Base-by-base conservation (phyloP, 2,888 invertebrate genomes). In the Cenopis cana region DNA sequence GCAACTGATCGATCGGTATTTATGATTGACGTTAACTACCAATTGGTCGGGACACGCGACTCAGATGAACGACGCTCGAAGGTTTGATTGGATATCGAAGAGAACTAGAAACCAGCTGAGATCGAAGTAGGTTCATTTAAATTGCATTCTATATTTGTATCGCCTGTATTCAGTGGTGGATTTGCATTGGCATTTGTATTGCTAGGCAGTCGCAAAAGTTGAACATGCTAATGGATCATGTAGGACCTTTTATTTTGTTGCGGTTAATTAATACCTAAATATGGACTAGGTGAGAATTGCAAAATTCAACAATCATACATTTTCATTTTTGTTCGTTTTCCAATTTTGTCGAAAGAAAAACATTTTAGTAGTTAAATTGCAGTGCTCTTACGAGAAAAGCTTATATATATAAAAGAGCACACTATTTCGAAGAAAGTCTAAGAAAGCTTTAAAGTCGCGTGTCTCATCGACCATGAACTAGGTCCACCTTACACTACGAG, bases 1-100 rank as follows among this genome's bases (percentile, higher is more conserved):
- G 20, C 49, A 49, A 71, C 66, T 56, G 62, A 60, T 61, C 66
- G 71, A 66, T 67, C 55, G 71, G 49, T 41, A 60, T 60, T 50
- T 67, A 66, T 66, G 60, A 67, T 67, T 66, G 66, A 67, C 66
- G 36, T 54, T 61, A 67, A 71, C 66, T 66, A 55, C 60, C 71
- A 71, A 71, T 71, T 60, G 70, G 36, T n/a, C 17, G 46, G 54
- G 49, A 66, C 59, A 41, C 66, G 70, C 64, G 57, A 46, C 52
- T 64, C 33, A 33, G 71, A 67, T 18, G 54, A 59, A 60, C 49
- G 66, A 36, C 36, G 52, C 52, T 38, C 52, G 62, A 10, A 66
- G 60, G 60, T 49, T 61, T 67, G 66, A 71, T 71, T 71, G 71
- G 57, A 55, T 61, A 49, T 46, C 54, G 17, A 55, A 61, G 24